Conservation (phyloP, 2,797 vertebrate species). For the Chrysocyon brachyurus region DNA sequence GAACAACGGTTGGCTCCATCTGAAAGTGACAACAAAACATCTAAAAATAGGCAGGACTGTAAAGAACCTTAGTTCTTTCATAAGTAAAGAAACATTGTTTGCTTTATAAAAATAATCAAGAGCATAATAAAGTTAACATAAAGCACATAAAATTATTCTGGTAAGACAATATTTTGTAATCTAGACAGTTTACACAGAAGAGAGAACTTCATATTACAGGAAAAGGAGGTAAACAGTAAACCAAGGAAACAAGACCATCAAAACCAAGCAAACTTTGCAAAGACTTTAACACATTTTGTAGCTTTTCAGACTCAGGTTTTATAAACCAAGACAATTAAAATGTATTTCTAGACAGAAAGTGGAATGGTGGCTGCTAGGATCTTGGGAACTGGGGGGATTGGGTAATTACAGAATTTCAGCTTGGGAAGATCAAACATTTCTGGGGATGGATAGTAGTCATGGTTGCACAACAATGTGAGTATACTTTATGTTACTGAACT, state of each 20-base stretch:
- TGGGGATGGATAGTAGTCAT: not conserved
- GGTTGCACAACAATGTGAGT: not conserved
- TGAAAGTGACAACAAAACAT: not conserved
- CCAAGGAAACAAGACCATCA: not conserved
- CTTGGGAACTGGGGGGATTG: not conserved
- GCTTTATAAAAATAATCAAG: not conserved
- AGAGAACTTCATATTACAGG: not conserved
- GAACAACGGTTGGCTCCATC: not conserved
- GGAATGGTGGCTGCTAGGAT: not conserved
- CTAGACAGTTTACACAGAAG: not conserved
- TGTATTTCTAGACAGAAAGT: not conserved
- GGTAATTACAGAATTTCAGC: not conserved
- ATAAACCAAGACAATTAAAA: slow-evolving; percentile 48
- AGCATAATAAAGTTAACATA: not conserved
- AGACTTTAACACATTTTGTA: not conserved
- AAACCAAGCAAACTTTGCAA: not conserved
- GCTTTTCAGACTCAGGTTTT: not conserved
- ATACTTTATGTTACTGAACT: not conserved
- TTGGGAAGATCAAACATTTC: not conserved
- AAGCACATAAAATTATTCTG: not conserved
- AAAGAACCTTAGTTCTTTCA: not conserved
- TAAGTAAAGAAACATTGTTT: not conserved
- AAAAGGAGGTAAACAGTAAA: not conserved
- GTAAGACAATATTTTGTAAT: not conserved
- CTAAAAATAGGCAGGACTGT: not conserved